Evolutionary conservation across 2,888 invertebrate genomes (phyloP).

Genomic region (Acleris sparsana): DNA sequence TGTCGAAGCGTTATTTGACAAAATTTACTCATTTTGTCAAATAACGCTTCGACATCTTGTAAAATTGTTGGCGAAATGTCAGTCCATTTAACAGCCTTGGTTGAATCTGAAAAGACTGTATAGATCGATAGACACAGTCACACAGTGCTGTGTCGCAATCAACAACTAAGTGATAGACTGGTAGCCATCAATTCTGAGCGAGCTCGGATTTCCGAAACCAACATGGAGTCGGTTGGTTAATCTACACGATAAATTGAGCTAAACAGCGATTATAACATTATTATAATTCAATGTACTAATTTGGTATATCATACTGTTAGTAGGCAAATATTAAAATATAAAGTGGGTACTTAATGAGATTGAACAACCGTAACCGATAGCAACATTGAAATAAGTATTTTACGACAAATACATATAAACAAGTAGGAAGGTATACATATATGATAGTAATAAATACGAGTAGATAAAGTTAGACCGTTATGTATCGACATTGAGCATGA

Average conservation of each 20-base stretch:
- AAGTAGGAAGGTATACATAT: constrained; percentile 38
- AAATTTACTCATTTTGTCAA: too few relatives aligned
- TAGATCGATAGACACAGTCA: too few relatives aligned
- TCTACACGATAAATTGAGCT: constrained; percentile 63
- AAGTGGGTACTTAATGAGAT: constrained; percentile 66
- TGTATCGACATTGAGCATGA: constrained; percentile 78
- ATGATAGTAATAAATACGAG: constrained; percentile 26
- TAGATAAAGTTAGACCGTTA: constrained; percentile 71
- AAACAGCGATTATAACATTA: constrained; percentile 50
- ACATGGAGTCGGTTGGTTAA: constrained; percentile 43
- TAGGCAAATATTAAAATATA: constrained; percentile 51
- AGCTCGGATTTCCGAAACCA: constrained; percentile 37
- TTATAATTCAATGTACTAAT: constrained; percentile 48
- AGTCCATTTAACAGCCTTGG: too few relatives aligned
- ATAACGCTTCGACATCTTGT: too few relatives aligned
- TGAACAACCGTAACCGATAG: constrained; percentile 64
- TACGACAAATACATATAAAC: constrained; percentile 44
- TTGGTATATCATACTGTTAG: constrained; percentile 58
- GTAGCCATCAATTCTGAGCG: too few relatives aligned
- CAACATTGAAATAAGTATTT: constrained; percentile 32
- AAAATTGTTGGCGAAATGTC: too few relatives aligned
- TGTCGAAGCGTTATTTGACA: too few relatives aligned
- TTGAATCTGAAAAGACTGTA: too few relatives aligned
- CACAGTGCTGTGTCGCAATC: too few relatives aligned
- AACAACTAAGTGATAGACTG: too few relatives aligned